A percentile compares a stretch with the other conserved stretches of the same genome.
Evolutionary conservation across 64 coral and sea anemone species (phyloP).

Genomic region (Pocillopora damicornis): DNA sequence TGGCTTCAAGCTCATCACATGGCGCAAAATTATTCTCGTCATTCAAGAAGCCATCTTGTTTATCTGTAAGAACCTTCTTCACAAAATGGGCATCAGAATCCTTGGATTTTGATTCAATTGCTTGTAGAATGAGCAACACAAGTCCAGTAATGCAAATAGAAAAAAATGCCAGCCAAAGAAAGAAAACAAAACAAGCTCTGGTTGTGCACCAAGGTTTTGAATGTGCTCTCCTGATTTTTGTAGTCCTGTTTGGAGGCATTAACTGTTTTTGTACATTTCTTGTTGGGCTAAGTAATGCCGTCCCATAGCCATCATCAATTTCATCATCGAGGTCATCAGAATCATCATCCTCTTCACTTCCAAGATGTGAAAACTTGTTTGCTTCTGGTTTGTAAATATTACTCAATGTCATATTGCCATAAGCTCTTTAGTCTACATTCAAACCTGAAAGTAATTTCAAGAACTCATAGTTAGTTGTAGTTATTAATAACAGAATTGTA

Average conservation of each 20-base stretch:
- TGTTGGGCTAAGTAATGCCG: constrained; percentile 38
- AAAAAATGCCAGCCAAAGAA: constrained; percentile 85
- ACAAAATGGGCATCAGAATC: constrained; percentile 22
- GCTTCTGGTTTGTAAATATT: constrained; percentile 90
- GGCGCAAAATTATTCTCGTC: constrained; percentile 47
- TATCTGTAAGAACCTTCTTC: constrained; percentile 38
- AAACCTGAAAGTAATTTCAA: not conserved
- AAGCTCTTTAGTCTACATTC: not conserved
- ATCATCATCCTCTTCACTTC: constrained; percentile 87
- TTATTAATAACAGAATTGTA: too few species aligned
- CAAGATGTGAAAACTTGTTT: constrained; percentile 85
- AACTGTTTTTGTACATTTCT: constrained; percentile 59
- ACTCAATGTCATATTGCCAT: constrained; percentile 58
- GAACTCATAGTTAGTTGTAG: too few species aligned
- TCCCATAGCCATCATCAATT: constrained; percentile 72
- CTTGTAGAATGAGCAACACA: constrained; percentile 66
- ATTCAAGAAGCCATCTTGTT: not conserved
- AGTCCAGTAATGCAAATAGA: constrained; percentile 75
- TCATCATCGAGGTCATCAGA: constrained; percentile 72
- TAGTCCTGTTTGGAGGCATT: constrained; percentile 64
- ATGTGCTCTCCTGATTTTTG: constrained; percentile 70
- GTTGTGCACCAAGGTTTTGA: constrained; percentile 90
- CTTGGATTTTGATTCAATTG: constrained; percentile 48
- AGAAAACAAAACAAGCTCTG: constrained; percentile 69
- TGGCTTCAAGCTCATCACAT: constrained; percentile 55